These are phyloP conservation scores for Cephalopterus ornatus DNA, from an alignment of 2,113 vertebrate species.

Conservation along the genomic window DNA sequence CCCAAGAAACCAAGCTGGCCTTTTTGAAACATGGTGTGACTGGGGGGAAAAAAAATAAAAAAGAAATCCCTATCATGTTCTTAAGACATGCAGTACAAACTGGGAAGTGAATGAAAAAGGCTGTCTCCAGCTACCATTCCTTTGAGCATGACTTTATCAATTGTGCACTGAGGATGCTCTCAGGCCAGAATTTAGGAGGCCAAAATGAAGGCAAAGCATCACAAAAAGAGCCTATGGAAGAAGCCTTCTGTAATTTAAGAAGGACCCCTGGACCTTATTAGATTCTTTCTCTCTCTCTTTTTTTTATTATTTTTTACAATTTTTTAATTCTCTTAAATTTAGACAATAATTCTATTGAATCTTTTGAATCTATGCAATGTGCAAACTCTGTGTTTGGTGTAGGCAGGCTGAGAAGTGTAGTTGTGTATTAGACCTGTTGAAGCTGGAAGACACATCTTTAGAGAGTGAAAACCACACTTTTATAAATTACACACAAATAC, in stretches of 20 bases:
- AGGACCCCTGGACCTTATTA: rapidly evolving
- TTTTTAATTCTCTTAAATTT: neutral
- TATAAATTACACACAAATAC: neutral
- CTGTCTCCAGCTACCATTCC: neutral
- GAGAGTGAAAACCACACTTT: neutral
- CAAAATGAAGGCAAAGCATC: neutral
- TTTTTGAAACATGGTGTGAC: neutral
- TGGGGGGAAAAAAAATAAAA: neutral
- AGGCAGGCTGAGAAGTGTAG: neutral
- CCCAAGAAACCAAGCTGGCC: neutral
- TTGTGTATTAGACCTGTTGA: neutral
- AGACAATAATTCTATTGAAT: neutral
- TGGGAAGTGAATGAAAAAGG: neutral
- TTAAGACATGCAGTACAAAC: neutral
- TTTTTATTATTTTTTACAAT: neutral
- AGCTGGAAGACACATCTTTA: neutral
- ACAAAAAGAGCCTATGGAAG: neutral
- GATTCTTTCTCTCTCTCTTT: neutral
- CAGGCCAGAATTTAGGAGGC: neutral
- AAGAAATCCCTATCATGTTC: neutral
- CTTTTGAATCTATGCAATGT: rapidly evolving
- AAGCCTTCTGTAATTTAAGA: neutral
- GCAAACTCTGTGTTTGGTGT: neutral
- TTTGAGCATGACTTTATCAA: neutral
- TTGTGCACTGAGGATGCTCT: neutral